Conservation (phyloP, 2,888 invertebrate genomes). For the Caenorhabditis japonica region DNA sequence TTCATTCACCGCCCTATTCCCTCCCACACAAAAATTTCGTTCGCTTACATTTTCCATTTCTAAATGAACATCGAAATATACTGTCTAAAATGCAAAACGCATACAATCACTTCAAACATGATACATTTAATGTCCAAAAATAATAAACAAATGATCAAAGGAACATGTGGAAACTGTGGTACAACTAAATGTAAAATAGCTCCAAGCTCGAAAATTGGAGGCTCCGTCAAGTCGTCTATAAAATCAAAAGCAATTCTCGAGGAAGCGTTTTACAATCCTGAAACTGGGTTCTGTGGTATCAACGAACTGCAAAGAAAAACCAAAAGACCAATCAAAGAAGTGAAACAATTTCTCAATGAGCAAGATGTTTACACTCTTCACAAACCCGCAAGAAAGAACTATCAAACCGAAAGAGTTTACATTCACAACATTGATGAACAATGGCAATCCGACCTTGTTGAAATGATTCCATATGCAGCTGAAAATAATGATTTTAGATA, state of each 20-base stretch:
- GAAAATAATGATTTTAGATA: conserved; percentile 62
- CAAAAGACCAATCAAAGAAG: conserved; percentile 42
- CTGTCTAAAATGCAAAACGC: conserved; percentile 14
- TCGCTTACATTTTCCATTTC: conserved; percentile 6
- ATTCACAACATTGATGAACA: conserved; percentile 57
- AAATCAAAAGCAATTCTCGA: conserved; percentile 15
- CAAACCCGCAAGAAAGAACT: conserved; percentile 59
- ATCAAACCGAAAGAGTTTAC: conserved; percentile 57
- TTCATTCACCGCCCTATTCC: no score
- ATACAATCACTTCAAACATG: conserved; percentile 16
- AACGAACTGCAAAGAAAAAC: conserved; percentile 50
- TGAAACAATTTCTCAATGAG: conserved; percentile 57
- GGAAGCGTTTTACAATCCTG: conserved; percentile 43
- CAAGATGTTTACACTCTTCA: conserved; percentile 64
- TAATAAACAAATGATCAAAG: conserved; percentile 4
- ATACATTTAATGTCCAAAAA: conserved; percentile 1
- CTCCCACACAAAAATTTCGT: conserved; percentile 13
- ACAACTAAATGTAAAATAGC: conserved; percentile 50
- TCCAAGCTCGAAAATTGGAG: conserved; percentile 25
- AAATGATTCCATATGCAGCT: conserved; percentile 65
- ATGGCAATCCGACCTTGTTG: conserved; percentile 65
- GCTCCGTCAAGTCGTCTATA: conserved; percentile 10
- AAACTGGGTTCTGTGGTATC: conserved; percentile 53
- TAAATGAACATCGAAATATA: conserved; percentile 4
- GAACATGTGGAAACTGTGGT: conserved; percentile 15